Percentiles rank a stretch among this genome's conserved stretches.
These are phyloP conservation scores for Anthophora plumipes DNA, from an alignment of 2,888 invertebrate genomes.

Conservation along the genomic window DNA sequence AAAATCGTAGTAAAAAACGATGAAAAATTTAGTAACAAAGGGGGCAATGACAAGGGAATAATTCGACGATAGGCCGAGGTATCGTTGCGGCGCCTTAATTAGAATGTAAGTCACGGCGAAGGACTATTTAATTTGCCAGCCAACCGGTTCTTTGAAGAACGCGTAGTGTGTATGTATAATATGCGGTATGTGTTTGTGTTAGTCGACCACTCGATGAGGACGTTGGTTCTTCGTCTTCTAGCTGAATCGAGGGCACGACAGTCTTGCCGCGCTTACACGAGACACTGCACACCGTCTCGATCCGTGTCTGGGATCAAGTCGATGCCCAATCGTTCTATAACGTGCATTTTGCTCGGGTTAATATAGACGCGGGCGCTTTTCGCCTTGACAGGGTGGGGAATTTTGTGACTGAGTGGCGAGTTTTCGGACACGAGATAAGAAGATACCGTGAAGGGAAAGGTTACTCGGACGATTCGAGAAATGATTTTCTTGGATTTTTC, in stretches of 20 bases:
- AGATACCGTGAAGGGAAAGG: background rate
- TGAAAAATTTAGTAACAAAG: too few relatives aligned
- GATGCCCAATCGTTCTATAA: slow-evolving; percentile 2
- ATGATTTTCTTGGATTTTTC: background rate
- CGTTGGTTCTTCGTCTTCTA: background rate
- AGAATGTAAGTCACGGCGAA: slow-evolving; percentile 73
- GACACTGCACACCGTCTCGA: slow-evolving; percentile 30
- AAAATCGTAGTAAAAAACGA: slow-evolving; percentile 31
- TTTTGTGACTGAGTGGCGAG: background rate
- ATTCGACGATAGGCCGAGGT: slow-evolving; percentile 41
- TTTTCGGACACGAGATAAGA: background rate
- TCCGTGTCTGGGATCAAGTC: background rate
- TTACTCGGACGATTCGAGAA: background rate
- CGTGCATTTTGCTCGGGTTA: background rate
- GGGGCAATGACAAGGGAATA: slow-evolving; percentile 67
- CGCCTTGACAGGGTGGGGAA: background rate
- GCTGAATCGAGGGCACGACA: slow-evolving; percentile 39
- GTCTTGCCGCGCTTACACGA: slow-evolving; percentile 44
- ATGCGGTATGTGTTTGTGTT: too few relatives aligned
- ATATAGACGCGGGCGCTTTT: background rate
- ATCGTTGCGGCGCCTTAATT: slow-evolving; percentile 71
- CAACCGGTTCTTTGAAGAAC: slow-evolving; percentile 22
- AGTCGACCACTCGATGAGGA: background rate
- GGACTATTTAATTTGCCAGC: slow-evolving; percentile 64
- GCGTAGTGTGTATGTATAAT: background rate